These are phyloP conservation scores for Leucania comma DNA, from an alignment of 2,888 invertebrate genomes.

Conservation along the genomic window DNA sequence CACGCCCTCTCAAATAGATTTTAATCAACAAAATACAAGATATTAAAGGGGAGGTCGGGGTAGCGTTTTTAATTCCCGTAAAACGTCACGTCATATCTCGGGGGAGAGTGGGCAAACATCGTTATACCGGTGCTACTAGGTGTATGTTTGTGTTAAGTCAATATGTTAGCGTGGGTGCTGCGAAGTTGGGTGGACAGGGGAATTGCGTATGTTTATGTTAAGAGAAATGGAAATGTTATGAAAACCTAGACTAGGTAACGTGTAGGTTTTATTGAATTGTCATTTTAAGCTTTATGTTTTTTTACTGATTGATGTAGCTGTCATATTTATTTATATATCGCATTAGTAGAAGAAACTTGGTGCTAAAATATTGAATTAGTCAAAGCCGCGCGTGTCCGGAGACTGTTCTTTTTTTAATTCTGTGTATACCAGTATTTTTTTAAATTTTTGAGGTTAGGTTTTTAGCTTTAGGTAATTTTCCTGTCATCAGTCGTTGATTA, in stretches of 20 bases:
- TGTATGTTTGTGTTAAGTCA: slow-evolving; percentile 70
- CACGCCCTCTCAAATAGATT: slow-evolving; percentile 62
- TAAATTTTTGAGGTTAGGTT: no score
- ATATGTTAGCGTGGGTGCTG: slow-evolving; percentile 58
- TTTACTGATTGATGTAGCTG: neutral
- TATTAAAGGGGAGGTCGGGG: slow-evolving; percentile 72
- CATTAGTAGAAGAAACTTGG: no score
- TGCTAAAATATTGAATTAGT: no score
- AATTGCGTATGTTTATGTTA: slow-evolving; percentile 17
- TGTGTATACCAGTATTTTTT: no score
- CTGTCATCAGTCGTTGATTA: no score
- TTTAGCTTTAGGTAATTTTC: no score
- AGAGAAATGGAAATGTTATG: neutral
- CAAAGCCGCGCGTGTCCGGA: no score
- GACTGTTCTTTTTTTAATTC: no score
- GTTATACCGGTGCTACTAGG: slow-evolving; percentile 73
- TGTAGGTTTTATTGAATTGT: neutral
- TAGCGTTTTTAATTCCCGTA: slow-evolving; percentile 85
- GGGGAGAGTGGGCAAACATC: slow-evolving; percentile 86
- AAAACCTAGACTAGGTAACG: neutral
- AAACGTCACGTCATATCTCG: slow-evolving; percentile 83
- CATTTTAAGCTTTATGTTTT: neutral
- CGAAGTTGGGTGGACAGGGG: slow-evolving; percentile 42
- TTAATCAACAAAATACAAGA: slow-evolving; percentile 70
- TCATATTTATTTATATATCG: neutral